A percentile compares a stretch with the other conserved stretches of the same genome.
Evolutionary conservation across 2,113 vertebrate species (phyloP).

Genomic region (Campylorhamphus procurvoides): DNA sequence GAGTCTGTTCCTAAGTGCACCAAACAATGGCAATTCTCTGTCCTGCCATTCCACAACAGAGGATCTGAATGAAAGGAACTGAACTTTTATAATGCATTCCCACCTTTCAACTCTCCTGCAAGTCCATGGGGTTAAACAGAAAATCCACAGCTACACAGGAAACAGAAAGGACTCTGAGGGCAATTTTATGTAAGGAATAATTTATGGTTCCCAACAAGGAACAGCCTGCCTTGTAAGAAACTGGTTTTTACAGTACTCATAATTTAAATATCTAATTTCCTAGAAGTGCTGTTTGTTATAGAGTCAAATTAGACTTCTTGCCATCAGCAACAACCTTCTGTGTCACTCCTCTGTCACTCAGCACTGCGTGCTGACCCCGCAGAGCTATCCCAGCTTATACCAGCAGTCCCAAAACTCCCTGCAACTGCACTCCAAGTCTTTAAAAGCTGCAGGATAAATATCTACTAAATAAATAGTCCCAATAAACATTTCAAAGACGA

Average conservation of each 20-base stretch:
- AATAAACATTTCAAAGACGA: neutral
- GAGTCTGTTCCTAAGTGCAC: neutral
- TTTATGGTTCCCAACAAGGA: neutral
- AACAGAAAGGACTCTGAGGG: neutral
- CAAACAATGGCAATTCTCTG: neutral
- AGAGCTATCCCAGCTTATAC: neutral
- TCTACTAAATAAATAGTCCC: neutral
- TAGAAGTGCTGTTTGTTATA: neutral
- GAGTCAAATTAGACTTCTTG: neutral
- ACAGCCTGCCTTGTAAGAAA: neutral
- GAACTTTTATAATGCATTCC: neutral
- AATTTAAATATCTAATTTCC: neutral
- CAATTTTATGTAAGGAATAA: neutral
- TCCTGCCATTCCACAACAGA: neutral
- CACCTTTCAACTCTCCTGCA: neutral
- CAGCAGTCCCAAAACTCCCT: neutral
- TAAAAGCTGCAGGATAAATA: neutral
- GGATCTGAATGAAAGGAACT: neutral
- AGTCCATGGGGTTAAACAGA: neutral
- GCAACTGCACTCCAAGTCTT: neutral
- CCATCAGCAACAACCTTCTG: neutral
- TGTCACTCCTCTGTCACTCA: neutral
- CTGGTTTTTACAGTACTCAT: neutral
- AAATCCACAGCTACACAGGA: neutral
- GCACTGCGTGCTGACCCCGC: neutral